phyloP scores from a whole-genome alignment of 2,113 vertebrate genomes.

The Thermophis baileyi region DNA sequence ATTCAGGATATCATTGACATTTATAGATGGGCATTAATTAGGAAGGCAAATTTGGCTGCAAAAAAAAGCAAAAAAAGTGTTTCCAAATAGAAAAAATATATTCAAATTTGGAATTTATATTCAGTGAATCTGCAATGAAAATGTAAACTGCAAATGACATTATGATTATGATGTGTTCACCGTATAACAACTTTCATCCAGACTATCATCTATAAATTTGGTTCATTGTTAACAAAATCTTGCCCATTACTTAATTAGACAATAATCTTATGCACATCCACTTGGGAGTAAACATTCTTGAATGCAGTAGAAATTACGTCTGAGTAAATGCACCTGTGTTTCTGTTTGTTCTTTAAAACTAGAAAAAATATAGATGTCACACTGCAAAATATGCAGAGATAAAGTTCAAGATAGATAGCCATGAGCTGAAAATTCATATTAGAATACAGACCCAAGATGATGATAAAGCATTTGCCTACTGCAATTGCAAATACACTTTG shows the following conservation, averaged over 20 bases:
- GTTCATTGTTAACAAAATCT: not conserved
- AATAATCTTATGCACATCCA: not conserved
- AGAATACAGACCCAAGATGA: not conserved
- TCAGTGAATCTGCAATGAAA: not conserved
- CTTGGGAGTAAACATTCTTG: not conserved
- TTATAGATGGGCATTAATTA: not conserved
- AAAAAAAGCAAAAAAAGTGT: not conserved
- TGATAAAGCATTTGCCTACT: not conserved
- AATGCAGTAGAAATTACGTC: not conserved
- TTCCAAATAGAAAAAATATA: not conserved
- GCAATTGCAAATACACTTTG: not conserved
- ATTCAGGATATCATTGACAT: not conserved
- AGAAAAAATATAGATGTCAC: not conserved
- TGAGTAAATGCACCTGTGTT: not conserved
- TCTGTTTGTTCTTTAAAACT: not conserved
- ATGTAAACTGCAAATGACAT: not conserved
- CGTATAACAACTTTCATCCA: not conserved
- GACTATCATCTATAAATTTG: not conserved
- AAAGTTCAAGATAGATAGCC: not conserved
- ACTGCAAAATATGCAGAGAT: not conserved
- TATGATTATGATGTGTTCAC: not conserved
- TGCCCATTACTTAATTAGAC: not conserved
- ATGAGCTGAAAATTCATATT: not conserved
- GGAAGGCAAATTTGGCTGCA: not conserved
- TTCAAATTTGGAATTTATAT: not conserved